Conservation (phyloP, 2,888 invertebrate genomes). For the Cryptocephalus primarius region DNA sequence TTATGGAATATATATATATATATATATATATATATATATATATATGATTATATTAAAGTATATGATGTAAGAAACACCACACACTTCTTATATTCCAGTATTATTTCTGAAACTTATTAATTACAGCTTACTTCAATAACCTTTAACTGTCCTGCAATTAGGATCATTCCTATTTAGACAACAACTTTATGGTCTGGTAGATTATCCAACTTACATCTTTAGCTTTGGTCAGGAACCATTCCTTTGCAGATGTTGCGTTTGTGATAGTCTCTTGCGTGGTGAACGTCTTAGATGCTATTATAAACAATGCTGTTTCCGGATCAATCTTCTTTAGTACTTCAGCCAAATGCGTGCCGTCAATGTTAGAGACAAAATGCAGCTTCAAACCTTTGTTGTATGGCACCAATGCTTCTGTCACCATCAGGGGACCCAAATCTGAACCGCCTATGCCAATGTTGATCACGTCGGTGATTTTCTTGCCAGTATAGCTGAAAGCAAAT, state of each 20-base stretch:
- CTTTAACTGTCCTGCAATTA: too few relatives aligned
- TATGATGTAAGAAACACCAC: too few relatives aligned
- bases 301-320: constrained; percentile 92
- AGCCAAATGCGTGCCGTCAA: constrained; percentile 96
- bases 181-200: too few relatives aligned
- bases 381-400: constrained; percentile 79
- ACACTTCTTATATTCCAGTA: too few relatives aligned
- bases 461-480: constrained; percentile 90
- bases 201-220: constrained; percentile 77
- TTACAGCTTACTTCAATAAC: too few relatives aligned
- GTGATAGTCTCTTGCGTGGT: constrained; percentile 99
- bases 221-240: constrained; percentile 81
- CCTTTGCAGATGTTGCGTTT: constrained; percentile 95
- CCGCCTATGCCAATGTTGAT: constrained; percentile 99
- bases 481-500: constrained; percentile 55
- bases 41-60: too few relatives aligned
- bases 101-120: too few relatives aligned
- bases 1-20: too few relatives aligned
- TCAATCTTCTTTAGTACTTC: constrained; percentile 82
- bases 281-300: constrained; percentile 98
- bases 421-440: constrained; percentile 95
- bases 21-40: too few relatives aligned
- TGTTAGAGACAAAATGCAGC: constrained; percentile 95
- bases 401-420: constrained; percentile 97
- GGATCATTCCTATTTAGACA: too few relatives aligned